phyloP scores from a whole-genome alignment of 2,797 vertebrate species.

The Semaprochilodus insignis region DNA sequence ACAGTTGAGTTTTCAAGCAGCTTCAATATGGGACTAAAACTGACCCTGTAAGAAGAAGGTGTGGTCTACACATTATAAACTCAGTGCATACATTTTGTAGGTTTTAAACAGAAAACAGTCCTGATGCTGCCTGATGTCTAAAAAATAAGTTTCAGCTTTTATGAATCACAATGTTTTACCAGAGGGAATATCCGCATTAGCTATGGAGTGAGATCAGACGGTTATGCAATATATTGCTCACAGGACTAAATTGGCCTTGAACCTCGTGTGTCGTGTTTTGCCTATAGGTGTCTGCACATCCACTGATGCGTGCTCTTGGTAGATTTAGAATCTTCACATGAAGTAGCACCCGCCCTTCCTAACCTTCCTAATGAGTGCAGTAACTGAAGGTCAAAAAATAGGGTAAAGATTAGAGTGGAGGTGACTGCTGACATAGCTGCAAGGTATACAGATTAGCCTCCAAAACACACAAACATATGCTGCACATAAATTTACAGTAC shows the following conservation, averaged over 20 bases:
- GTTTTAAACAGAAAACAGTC: not conserved
- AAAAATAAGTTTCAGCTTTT: not conserved
- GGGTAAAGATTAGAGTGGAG: not conserved
- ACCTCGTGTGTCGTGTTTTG: not conserved
- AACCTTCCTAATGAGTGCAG: not conserved
- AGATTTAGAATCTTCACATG: not conserved
- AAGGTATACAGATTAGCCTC: not conserved
- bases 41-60: too few species aligned
- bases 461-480: not conserved
- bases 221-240: slow-evolving; percentile 20
- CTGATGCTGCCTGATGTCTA: not conserved
- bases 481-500: too few species aligned
- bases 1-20: not conserved
- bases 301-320: not conserved
- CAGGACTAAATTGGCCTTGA: not conserved
- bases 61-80: too few species aligned
- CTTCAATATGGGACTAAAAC: too few species aligned
- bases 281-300: not conserved
- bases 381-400: not conserved
- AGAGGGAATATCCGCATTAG: slow-evolving; percentile 20
- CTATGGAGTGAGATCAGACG: not conserved
- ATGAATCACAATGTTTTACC: slow-evolving; percentile 24
- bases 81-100: too few species aligned
- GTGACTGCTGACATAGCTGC: not conserved
- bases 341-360: not conserved